Evolutionary conservation across 92 coral and sea anemone species (phyloP).

Genomic region (Palythoa caribaeorum): DNA sequence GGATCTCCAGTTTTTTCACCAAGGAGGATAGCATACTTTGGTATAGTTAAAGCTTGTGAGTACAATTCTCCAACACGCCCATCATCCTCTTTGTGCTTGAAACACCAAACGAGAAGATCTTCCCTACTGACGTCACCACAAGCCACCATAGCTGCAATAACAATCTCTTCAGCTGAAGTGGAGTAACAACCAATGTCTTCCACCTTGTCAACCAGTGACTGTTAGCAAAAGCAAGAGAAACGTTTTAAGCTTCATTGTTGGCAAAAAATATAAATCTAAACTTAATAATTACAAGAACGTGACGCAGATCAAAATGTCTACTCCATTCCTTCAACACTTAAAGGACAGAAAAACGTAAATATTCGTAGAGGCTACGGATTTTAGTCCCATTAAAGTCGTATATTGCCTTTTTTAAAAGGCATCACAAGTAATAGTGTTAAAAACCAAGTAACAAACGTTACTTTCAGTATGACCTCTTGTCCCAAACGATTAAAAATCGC

Average conservation of each 20-base stretch:
- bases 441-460: too few species aligned
- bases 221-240: neutral
- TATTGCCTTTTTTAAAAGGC: too few species aligned
- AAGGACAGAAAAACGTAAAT: too few species aligned
- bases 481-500: too few species aligned
- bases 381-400: too few species aligned
- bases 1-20: neutral
- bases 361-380: too few species aligned
- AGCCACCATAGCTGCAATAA: slow-evolving; percentile 77
- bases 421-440: too few species aligned
- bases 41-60: slow-evolving; percentile 68
- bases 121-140: slow-evolving; percentile 69
- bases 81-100: slow-evolving; percentile 51
- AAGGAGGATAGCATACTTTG: slow-evolving; percentile 56
- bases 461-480: too few species aligned
- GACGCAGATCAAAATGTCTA: too few species aligned
- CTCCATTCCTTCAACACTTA: too few species aligned
- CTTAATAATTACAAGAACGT: too few species aligned
- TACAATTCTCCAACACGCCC: slow-evolving; percentile 60
- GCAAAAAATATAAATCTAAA: too few species aligned
- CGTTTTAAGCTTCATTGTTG: neutral
- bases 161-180: slow-evolving; percentile 72
- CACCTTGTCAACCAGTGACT: slow-evolving; percentile 54
- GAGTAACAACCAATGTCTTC: slow-evolving; percentile 61
- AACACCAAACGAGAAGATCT: slow-evolving; percentile 79